These are phyloP conservation scores for Macrobrachium nipponense DNA, from an alignment of 1,140 invertebrate genomes.

Conservation along the genomic window DNA sequence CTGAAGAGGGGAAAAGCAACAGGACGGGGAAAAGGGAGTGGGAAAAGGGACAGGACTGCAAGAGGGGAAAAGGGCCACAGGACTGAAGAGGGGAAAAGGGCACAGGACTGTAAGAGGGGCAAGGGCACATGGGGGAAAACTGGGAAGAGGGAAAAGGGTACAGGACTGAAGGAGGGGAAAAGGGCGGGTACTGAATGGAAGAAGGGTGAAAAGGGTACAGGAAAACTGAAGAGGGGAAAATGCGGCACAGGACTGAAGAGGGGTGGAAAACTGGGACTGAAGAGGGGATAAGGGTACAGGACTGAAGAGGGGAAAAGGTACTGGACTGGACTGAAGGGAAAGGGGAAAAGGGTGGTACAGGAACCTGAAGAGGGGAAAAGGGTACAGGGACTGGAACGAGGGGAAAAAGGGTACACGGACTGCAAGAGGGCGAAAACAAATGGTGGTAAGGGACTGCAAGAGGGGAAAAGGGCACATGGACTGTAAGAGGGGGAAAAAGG, in stretches of 20 bases:
- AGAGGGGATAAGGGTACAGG: neutral
- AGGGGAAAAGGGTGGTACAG: neutral
- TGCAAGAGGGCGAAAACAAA: neutral
- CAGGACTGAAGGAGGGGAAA: too few species aligned
- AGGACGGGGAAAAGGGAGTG: slow-evolving; percentile 13
- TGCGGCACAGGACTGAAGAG: too few species aligned
- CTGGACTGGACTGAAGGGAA: neutral
- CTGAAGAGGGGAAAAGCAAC: neutral
- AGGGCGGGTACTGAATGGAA: neutral
- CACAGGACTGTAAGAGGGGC: neutral
- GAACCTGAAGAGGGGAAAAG: neutral
- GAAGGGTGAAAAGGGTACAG: neutral
- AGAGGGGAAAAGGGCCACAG: neutral
- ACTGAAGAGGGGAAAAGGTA: neutral
- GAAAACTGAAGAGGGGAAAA: too few species aligned
- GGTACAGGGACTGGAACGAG: neutral
- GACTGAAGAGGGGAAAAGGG: neutral
- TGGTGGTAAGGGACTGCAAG: neutral
- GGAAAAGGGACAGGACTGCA: neutral
- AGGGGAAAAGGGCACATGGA: neutral
- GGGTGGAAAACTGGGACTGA: slow-evolving; percentile 25
- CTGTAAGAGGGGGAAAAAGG: neutral
- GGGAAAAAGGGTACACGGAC: neutral
- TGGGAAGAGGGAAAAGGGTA: neutral
- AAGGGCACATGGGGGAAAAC: neutral